Percentiles rank a stretch among this genome's conserved stretches.
phyloP scores from a whole-genome alignment of 2,113 vertebrate species.

The Spilogale gracilis region DNA sequence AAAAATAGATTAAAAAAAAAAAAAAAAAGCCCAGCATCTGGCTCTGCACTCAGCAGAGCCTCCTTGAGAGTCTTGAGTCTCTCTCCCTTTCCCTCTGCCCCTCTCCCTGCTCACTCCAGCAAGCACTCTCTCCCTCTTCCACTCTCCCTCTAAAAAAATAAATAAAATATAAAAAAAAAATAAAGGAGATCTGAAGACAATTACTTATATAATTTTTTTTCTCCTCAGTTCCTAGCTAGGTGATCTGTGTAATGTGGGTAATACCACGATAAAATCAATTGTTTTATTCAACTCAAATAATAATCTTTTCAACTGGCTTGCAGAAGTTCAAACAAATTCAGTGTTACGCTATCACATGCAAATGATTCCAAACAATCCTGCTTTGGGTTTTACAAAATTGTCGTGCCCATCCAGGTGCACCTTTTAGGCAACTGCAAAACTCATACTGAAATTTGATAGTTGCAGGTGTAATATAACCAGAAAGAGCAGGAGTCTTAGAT shows the following conservation, averaged over 20 bases:
- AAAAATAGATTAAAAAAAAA: too few relatives aligned
- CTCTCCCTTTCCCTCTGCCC: not conserved
- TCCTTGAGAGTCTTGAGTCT: not conserved
- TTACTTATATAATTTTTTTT: not conserved
- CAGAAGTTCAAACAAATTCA: slow-evolving; percentile 7
- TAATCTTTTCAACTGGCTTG: not conserved
- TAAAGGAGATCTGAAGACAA: not conserved
- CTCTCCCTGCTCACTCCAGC: not conserved
- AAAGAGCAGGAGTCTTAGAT: not conserved
- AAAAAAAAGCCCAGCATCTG: not conserved
- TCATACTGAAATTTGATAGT: not conserved
- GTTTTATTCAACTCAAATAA: not conserved
- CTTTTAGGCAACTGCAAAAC: not conserved
- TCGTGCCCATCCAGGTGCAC: not conserved
- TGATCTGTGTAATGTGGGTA: not conserved
- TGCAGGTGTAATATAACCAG: not conserved
- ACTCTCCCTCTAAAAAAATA: not conserved
- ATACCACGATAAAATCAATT: not conserved
- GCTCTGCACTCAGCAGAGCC: not conserved
- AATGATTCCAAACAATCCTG: slow-evolving; percentile 1
- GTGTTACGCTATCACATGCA: not conserved
- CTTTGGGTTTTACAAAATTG: not conserved
- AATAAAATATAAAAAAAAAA: not conserved
- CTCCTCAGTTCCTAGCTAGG: not conserved
- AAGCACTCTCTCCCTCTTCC: not conserved